Evolutionary conservation across 2,888 invertebrate genomes (phyloP), one percentile per base, ranked within the genome.

Genomic region (Andrena hattorfiana): DNA sequence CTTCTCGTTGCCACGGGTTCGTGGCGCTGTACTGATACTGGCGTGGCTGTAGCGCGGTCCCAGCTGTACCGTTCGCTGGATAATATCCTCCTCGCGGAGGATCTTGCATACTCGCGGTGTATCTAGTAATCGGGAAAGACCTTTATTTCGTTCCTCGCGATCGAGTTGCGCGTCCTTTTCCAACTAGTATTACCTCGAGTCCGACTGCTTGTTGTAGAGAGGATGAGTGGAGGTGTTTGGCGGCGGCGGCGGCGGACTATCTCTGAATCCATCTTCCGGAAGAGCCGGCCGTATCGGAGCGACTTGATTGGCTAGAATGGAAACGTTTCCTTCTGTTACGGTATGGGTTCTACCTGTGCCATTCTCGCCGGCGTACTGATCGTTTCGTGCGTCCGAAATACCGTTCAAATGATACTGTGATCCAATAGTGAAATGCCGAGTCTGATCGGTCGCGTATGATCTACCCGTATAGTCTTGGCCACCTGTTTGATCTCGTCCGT

Each of bases 1-100:
- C 98, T 94, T 99, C 99, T 32, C 98, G 95, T 91, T 98, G 98
- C 99, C 99, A 99, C 1, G 98, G 98, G 95, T 97, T 98, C 89
- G 96, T 94, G 35, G 94, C 94, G 79, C 92, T 93, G 78, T 94
- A 94, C 64, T 94, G 94, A 87, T 94, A 94, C 79, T 94, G 94
- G 23, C 94, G 93, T 26, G 94, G 94, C 56, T 94, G 94, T 16
- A 94, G 94, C 89, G 94, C 76, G 86, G 94, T 82, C 84, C 92
- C 85, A 87, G 94, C 84, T 87, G 93, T 76, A 66, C 86, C 85
- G 84, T 94, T 76, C 4, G 91, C 84, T 13, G 96, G 95, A 94
- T 97, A 96, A 92, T 96, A 97, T 35, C 96, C 96, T 90, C 97
- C 97, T 89, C 97, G 96, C 0, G 97, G 97, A 16, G 97, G 96